Percentiles rank a stretch among this genome's conserved stretches.
Conservation (phyloP, 2,797 vertebrate species). For the Halcyon leucocephala region DNA sequence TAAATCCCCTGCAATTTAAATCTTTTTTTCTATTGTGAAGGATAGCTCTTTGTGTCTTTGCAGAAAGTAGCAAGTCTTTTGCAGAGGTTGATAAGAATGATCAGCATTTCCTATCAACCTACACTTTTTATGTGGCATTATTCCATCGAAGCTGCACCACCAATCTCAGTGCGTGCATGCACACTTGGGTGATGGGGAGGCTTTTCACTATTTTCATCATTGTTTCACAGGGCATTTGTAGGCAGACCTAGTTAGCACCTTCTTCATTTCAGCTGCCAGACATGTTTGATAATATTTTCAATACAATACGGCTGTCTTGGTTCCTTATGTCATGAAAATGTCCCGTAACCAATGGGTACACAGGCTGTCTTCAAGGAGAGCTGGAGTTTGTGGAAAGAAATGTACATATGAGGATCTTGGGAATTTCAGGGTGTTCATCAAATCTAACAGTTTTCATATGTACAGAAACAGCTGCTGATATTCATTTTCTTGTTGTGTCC, state of each 20-base stretch:
- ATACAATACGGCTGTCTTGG: neutral
- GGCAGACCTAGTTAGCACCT: neutral
- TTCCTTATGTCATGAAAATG: neutral
- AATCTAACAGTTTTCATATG: neutral
- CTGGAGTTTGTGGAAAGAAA: neutral
- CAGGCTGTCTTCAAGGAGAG: neutral
- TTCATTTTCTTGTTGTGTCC: neutral
- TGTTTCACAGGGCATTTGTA: neutral
- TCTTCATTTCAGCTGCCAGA: neutral
- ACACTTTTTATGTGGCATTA: neutral
- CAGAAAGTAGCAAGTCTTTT: neutral
- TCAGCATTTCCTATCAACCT: neutral
- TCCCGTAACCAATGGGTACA: fast-evolving
- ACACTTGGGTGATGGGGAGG: neutral
- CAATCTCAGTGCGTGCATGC: neutral
- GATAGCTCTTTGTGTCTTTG: neutral
- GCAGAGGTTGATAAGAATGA: neutral
- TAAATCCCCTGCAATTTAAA: neutral
- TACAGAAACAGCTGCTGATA: neutral
- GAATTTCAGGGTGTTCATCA: neutral
- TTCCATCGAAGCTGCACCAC: neutral
- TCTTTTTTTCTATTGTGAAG: neutral
- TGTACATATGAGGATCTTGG: fast-evolving
- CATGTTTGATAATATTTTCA: neutral
- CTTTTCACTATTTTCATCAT: neutral